These are phyloP conservation scores for Portevinia maculata DNA, from an alignment of 2,888 invertebrate genomes.

Conservation along the genomic window DNA sequence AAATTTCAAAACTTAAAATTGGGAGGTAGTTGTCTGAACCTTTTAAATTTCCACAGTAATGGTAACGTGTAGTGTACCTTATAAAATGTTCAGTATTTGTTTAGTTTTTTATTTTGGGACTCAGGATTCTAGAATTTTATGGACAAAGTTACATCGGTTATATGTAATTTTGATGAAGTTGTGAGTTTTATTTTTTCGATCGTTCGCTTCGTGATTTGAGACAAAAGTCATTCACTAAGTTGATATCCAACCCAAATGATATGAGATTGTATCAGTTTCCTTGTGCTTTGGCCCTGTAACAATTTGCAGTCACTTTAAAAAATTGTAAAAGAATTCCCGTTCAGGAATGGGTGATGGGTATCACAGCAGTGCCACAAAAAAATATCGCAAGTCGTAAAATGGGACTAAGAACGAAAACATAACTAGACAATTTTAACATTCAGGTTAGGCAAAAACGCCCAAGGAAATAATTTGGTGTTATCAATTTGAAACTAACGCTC, in stretches of 20 bases:
- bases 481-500: too few species aligned
- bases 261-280: conserved; percentile 44
- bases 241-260: conserved; percentile 44
- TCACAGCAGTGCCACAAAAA: too few species aligned
- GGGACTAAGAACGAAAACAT: too few species aligned
- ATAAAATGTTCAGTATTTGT: conserved; percentile 17
- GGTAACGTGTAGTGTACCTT: neutral
- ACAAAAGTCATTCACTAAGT: conserved; percentile 44
- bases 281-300: too few species aligned
- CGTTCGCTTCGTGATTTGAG: neutral
- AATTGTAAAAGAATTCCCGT: too few species aligned
- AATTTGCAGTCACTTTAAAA: too few species aligned
- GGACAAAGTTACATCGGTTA: conserved; percentile 24
- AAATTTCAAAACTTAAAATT: neutral
- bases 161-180: conserved; percentile 8
- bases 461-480: too few species aligned
- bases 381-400: too few species aligned
- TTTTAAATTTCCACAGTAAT: neutral
- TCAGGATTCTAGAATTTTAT: neutral
- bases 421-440: too few species aligned
- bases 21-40: neutral
- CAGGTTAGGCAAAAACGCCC: too few species aligned
- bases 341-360: too few species aligned
- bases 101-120: conserved; percentile 1
- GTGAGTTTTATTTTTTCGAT: neutral